phyloP scores from a whole-genome alignment of 2,113 vertebrate species.

The Struthio camelus region DNA sequence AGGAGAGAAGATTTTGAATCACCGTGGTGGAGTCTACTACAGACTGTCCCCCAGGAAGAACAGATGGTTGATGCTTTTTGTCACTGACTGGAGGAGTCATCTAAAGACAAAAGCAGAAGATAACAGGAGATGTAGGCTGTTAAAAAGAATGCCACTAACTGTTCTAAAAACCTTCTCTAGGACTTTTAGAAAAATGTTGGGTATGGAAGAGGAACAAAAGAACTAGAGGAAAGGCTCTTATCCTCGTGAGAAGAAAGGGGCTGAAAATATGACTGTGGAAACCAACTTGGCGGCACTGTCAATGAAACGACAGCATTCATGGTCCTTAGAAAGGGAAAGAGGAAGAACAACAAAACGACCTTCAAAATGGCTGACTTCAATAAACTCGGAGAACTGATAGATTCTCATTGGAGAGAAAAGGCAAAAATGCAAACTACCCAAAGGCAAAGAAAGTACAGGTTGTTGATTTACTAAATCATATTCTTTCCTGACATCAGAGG shows the following conservation, averaged over 20 bases:
- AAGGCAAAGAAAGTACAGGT: not conserved
- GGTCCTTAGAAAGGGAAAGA: not conserved
- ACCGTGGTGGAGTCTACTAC: not conserved
- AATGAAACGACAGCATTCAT: not conserved
- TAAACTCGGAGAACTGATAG: not conserved
- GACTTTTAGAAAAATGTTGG: not conserved
- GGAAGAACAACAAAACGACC: too few species aligned
- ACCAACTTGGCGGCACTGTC: not conserved
- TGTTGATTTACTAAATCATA: not conserved
- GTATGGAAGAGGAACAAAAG: not conserved
- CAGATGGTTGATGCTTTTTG: not conserved
- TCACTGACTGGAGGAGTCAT: not conserved
- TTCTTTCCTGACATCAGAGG: not conserved
- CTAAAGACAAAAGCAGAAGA: not conserved
- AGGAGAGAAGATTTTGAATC: too few species aligned
- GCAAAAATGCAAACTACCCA: not conserved
- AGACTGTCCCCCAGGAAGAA: not conserved
- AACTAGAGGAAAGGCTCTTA: not conserved
- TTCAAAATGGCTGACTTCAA: not conserved
- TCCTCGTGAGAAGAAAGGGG: not conserved
- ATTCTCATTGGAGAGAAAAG: not conserved
- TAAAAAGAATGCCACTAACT: not conserved
- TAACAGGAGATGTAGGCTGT: not conserved
- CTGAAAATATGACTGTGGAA: not conserved
- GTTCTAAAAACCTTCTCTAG: not conserved